phyloP scores from a whole-genome alignment of 2,888 invertebrate species.

The Drosophila quinaria region DNA sequence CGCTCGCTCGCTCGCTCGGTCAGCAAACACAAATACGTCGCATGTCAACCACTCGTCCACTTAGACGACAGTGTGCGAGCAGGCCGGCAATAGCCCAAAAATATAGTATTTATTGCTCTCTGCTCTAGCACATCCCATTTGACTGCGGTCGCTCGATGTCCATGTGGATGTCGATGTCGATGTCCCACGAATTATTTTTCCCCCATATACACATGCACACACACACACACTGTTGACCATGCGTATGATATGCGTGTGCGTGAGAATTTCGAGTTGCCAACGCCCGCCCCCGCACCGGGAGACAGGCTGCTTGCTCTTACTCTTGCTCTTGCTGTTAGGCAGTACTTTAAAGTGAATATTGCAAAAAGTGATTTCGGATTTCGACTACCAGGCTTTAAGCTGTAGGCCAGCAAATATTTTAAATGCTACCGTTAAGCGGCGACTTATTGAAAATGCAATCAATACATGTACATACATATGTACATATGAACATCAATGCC shows the following conservation, averaged over 20 bases:
- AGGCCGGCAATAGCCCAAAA: slow-evolving; percentile 50
- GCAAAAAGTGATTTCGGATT: background rate
- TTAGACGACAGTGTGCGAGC: slow-evolving; percentile 77
- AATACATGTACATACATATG: background rate
- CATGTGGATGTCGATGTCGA: background rate
- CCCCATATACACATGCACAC: background rate
- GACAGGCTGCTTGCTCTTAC: too few species aligned
- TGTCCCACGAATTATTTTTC: slow-evolving; percentile 42
- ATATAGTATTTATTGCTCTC: slow-evolving; percentile 25
- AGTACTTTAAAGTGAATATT: slow-evolving; percentile 22
- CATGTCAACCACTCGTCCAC: slow-evolving; percentile 83
- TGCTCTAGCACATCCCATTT: slow-evolving; percentile 31
- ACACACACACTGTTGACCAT: slow-evolving; percentile 26
- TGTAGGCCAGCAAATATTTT: slow-evolving; percentile 2
- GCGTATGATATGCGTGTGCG: slow-evolving; percentile 29
- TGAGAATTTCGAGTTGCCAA: slow-evolving; percentile 10
- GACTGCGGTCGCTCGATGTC: slow-evolving; percentile 14
- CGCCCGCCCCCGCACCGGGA: slow-evolving; percentile 34
- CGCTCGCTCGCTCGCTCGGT: slow-evolving; percentile 49
- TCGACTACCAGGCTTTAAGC: slow-evolving; percentile 12
- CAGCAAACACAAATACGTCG: slow-evolving; percentile 80
- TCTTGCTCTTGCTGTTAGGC: slow-evolving; percentile 28
- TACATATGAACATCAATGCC: background rate
- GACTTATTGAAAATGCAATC: slow-evolving; percentile 35
- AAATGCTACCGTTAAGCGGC: slow-evolving; percentile 23